Evolutionary conservation across 2,797 vertebrate species (phyloP), one percentile per base, ranked within the genome.

Genomic region (Schizothorax lantsangensis): DNA sequence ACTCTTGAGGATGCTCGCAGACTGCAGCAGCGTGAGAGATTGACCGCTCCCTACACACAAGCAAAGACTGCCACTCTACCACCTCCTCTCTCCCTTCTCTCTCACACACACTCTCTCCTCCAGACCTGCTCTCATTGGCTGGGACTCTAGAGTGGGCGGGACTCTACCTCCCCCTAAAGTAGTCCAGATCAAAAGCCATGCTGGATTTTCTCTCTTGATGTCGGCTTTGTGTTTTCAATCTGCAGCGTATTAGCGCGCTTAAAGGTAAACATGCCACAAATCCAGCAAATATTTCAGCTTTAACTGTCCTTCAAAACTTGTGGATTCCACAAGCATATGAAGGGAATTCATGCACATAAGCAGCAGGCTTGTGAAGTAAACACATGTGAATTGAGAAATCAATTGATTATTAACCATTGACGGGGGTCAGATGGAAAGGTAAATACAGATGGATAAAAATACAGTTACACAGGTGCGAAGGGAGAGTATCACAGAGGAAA

Each of bases 31-130:
- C 68, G 57, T 74, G 83, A 87, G 86, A 87, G 83, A 88, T 87
- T 85, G 89, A 88, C 86, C 85, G 90, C 88, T 89, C 87, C 90
- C 88, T 79, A 87, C 88, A 87, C 84, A 87, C 80, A 85, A 82
- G 84, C 86, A 75, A 38, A 81, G 62, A 68, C 43, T 72, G 80
- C 43, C 74, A 69, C 80, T 78, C 83, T 87, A 83, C 84, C 74
- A 84, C 40, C 80, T 68, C 84, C 75, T 87, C 75, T 87, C 79
- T 87, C 36, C 23, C 57, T 71, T 17, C 69, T 86, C 80, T 84
- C 64, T 43, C 59, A 6, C 73, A 66, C 52, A 54, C 68, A 68
- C 33, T 1, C 73, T 86, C 84, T 84, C 84, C 79, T 86, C 84
- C 72, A 71, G 80, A 74, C 43, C 64, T 40, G 21, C 64, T 66